A percentile compares a stretch with the other conserved stretches of the same genome.
Conservation (phyloP, 2,113 vertebrate genomes). For the Mormyrus iriodes region DNA sequence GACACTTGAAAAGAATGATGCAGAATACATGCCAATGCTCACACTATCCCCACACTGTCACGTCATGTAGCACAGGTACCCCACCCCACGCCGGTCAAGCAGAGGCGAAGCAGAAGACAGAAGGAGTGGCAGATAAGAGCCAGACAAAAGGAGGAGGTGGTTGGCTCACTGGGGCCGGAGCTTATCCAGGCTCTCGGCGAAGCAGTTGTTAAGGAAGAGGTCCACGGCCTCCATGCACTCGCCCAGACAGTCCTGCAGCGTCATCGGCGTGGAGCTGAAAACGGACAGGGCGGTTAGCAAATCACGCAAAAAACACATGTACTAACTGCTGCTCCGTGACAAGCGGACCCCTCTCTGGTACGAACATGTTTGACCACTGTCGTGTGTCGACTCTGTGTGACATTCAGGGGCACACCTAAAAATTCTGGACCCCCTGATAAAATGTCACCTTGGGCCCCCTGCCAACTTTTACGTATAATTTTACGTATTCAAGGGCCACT, state of each 20-base stretch:
- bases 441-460: background rate
- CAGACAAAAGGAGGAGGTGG: background rate
- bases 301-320: background rate
- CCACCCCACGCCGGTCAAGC: background rate
- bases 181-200: constrained; percentile 67
- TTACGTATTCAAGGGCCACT: background rate
- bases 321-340: background rate
- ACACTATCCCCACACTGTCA: background rate
- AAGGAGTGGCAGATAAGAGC: background rate
- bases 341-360: background rate
- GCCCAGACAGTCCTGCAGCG: constrained; percentile 55
- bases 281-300: background rate
- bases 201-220: constrained; percentile 73
- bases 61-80: background rate
- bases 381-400: background rate
- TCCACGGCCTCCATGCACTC: constrained; percentile 74
- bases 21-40: background rate
- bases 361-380: background rate
- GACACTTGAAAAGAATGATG: background rate
- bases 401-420: background rate
- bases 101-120: background rate
- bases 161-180: constrained; percentile 60
- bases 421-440: background rate
- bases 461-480: background rate
- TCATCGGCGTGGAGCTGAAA: constrained; percentile 48